Conservation (phyloP, 1,140 invertebrate genomes). For the Heliconius eleuchia region DNA sequence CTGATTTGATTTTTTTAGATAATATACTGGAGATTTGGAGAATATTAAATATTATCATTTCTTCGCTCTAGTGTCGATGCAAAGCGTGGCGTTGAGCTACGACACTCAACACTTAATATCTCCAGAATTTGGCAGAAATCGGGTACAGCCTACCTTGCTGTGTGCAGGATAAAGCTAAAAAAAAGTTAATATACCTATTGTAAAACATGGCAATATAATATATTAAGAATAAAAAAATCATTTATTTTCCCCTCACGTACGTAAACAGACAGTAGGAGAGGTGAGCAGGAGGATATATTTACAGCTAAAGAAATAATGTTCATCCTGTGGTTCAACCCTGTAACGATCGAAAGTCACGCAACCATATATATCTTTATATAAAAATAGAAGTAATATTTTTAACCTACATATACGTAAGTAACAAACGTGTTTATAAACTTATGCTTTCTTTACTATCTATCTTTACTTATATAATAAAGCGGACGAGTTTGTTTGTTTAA, state of each 20-base stretch:
- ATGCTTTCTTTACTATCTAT: neutral
- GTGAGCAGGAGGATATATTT: conserved; percentile 3
- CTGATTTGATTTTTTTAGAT: no score
- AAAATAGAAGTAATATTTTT: neutral
- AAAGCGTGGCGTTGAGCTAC: no score
- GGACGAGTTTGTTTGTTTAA: neutral
- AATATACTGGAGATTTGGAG: no score
- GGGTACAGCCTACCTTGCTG: no score
- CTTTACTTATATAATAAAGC: neutral
- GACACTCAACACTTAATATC: no score
- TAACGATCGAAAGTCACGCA: neutral
- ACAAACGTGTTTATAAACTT: neutral
- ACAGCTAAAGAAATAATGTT: neutral
- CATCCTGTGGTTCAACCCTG: neutral
- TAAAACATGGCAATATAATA: neutral
- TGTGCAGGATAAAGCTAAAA: no score
- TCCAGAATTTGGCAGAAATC: no score
- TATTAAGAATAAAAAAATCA: neutral
- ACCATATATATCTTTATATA: neutral
- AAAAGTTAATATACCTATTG: neutral
- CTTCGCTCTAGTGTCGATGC: no score
- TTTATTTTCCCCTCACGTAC: neutral
- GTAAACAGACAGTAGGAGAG: neutral
- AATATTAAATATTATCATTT: no score
- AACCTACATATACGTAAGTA: neutral